Evolutionary conservation across 2,113 vertebrate species (phyloP).

Genomic region (Siphamia tubifer): DNA sequence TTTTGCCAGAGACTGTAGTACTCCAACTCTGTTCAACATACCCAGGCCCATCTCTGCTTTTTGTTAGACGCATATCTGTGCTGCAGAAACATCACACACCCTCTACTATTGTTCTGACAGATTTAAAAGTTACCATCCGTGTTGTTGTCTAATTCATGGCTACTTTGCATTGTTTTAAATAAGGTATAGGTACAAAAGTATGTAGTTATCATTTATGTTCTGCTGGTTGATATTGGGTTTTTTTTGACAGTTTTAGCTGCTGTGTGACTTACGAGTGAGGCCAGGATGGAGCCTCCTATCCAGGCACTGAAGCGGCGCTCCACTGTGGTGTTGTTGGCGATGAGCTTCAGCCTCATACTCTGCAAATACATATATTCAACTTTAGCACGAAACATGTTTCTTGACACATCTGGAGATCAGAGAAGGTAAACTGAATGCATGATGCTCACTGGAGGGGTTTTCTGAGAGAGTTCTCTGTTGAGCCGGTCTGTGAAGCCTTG

Average conservation of each 20-base stretch:
- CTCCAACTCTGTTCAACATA: too few relatives aligned
- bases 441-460: constrained; percentile 91
- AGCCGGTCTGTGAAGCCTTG: constrained; percentile 97
- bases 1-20: too few relatives aligned
- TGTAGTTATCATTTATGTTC: too few relatives aligned
- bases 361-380: constrained; percentile 52
- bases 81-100: too few relatives aligned
- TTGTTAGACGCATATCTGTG: too few relatives aligned
- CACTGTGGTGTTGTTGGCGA: constrained; percentile 97
- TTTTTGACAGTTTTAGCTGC: background rate
- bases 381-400: background rate
- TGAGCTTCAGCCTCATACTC: constrained; percentile 98
- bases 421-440: background rate
- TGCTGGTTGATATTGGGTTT: too few relatives aligned
- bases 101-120: too few relatives aligned
- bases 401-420: background rate
- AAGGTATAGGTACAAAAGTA: too few relatives aligned
- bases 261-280: constrained; percentile 88
- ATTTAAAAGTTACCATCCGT: too few relatives aligned
- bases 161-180: too few relatives aligned
- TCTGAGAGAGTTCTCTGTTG: constrained; percentile 97
- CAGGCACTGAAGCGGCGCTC: constrained; percentile 96
- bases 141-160: too few relatives aligned
- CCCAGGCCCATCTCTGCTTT: too few relatives aligned
- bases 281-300: constrained; percentile 97